Evolutionary conservation across 2,113 vertebrate species (phyloP), one percentile per base, ranked within the genome.

Genomic region (Hypocryptadius cinnamomeus): DNA sequence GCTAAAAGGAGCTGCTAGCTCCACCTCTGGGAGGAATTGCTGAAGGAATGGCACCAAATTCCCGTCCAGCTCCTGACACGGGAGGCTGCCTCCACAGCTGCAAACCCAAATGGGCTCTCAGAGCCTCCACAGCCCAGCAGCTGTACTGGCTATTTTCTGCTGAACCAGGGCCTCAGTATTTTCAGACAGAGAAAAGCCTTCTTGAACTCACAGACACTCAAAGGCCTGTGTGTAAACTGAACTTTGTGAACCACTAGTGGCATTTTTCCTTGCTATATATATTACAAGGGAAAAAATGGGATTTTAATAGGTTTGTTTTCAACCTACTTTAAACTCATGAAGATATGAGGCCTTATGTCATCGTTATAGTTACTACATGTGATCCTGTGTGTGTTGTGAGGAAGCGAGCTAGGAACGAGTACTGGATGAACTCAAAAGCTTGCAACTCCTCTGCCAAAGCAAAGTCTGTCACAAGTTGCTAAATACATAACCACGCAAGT

Each of bases 81-180:
- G 59, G 51, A 87, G 35, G 53, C 61, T 48, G 56, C 47, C 63
- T 85, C 72, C 92, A 68, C 94, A 96, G 94, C 94, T 96, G 96
- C 92, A 93, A 82, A 92, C 59, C 85, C 76, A 88, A 86, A 93
- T 0, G 12, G 71, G 68, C 76, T 85, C 74, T 2, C 3, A 39
- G 45, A 87, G 61, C 66, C 51, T 65, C 68, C 70, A 9, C 51
- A 73, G 83, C 66, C 68, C 81, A 73, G 48, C 94, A 95, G 92
- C 90, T 94, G 94, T 74, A 81, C 76, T 44, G 54, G 81, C 84
- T 96, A 84, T 95, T 94, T 96, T 94, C 87, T 93, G 90, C 89
- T 83, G 45, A 91, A 85, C 40, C 16, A 28, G 13, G 19, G 53
- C 70, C 37, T 66, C 61, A 16, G 57, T 72, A 69, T 89, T 80